phyloP scores from a whole-genome alignment of 2,888 invertebrate species.

The Synanthedon formicaeformis region DNA sequence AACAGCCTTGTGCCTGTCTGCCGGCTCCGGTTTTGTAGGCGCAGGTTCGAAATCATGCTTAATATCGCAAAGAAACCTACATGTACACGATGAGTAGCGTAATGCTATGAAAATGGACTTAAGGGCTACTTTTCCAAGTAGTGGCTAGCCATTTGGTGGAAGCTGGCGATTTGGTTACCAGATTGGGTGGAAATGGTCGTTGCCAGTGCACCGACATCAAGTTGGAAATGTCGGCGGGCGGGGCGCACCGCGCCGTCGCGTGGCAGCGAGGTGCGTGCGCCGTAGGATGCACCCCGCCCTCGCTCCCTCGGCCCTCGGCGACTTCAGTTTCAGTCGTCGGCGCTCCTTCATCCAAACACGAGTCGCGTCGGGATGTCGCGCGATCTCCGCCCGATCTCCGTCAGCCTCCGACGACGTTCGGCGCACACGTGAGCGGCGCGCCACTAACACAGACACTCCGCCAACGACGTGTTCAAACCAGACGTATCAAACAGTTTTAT shows the following conservation, averaged over 20 bases:
- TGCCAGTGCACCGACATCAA: not conserved
- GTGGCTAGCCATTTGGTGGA: too few species aligned
- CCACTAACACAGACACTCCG: not conserved
- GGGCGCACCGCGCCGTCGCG: conserved; percentile 9
- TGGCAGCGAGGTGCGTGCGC: conserved; percentile 6
- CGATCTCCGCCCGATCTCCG: not conserved
- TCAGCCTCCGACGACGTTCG: not conserved
- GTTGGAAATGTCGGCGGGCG: conserved; percentile 2
- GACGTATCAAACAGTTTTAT: not conserved
- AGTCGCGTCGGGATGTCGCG: not conserved
- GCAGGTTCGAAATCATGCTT: too few species aligned
- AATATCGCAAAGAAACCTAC: too few species aligned
- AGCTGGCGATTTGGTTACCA: too few species aligned
- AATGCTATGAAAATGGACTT: too few species aligned
- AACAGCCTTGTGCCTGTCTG: too few species aligned
- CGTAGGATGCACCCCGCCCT: not conserved
- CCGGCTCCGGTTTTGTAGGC: too few species aligned
- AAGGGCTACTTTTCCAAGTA: too few species aligned
- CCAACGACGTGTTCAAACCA: not conserved
- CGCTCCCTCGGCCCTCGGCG: not conserved
- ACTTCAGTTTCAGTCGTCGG: not conserved
- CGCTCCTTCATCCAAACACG: not conserved
- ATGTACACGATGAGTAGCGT: too few species aligned
- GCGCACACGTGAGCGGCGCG: not conserved
- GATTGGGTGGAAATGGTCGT: not conserved